Evolutionary conservation across 2,113 vertebrate genomes (phyloP), one percentile per base, ranked within the genome.

Genomic region (Struthidea cinerea): DNA sequence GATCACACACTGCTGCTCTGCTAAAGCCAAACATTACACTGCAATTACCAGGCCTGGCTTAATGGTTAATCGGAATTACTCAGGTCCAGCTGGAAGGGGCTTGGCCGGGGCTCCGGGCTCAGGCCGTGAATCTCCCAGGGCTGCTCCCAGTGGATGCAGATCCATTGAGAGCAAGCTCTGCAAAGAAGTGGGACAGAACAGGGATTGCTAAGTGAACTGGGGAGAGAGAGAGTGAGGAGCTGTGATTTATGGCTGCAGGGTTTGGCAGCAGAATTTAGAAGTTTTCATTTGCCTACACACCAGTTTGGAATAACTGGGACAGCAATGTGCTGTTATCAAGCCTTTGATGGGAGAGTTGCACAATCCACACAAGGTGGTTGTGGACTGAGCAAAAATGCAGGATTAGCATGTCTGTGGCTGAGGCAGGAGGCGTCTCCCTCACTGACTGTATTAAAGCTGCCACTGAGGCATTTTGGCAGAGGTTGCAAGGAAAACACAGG

Each of bases 41-140:
- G 96, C 95, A 96, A 96, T 94, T 90, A 96, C 94, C 65, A 95
- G 88, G 44, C 75, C 88, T 68, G 56, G 76, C 93, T 96, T 96
- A 98, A 95, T 95, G 89, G 85, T 92, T 94, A 97, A 94, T 84
- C 53, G 20, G 71, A 96, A 95, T 94, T 93, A 93, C 83, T 97
- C 10, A 32, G 79, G 50, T 74, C 92, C 59, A 30, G 71, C 86
- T 57, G 68, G 55, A 74, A 95, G 41, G 47, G 92, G 76, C 69
- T 82, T 64, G 78, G 26, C 46, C 30, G 7, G 55, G 76, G 67
- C 93, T 71, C 95, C 8, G 6, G 75, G 79, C 81, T 69, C 84
- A 84, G 93, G 82, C 88, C 67, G 42, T 74, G 86, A 93, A 91
- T 81, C 80, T 96, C 79, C 57, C 73, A 20, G 56, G 37, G 75